These are phyloP conservation scores for Lipophrys pholis DNA, from an alignment of 2,113 vertebrate species.

Conservation along the genomic window DNA sequence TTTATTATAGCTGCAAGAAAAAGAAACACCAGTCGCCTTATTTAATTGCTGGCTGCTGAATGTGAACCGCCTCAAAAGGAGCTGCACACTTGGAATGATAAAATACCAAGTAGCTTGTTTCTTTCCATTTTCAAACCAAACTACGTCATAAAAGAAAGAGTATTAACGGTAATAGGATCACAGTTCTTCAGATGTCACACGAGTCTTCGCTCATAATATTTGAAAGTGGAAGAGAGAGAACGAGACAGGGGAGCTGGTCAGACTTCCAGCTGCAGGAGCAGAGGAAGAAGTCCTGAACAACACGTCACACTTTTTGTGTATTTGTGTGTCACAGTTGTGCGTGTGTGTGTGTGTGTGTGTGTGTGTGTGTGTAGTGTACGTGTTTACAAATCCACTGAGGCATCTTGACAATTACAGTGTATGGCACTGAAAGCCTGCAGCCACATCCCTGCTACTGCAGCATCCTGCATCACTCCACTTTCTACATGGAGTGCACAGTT, in stretches of 20 bases:
- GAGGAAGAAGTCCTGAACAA: constrained; percentile 1
- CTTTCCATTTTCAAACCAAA: not conserved
- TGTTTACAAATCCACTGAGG: constrained; percentile 29
- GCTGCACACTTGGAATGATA: not conserved
- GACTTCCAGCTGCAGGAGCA: constrained; percentile 16
- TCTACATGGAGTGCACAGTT: constrained; percentile 58
- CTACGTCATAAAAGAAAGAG: constrained; percentile 3
- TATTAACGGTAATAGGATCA: constrained; percentile 1
- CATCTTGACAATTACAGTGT: constrained; percentile 76
- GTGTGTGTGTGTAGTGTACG: constrained; percentile 16
- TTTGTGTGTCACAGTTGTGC: constrained; percentile 37
- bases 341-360: constrained; percentile 38
- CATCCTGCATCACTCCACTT: constrained; percentile 66
- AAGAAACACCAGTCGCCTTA: not conserved
- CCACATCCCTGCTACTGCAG: constrained; percentile 65
- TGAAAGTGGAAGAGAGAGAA: not conserved
- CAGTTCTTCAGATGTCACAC: constrained; percentile 16
- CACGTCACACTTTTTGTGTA: constrained; percentile 23
- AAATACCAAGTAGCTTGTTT: not conserved
- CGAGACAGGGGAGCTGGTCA: constrained; percentile 12
- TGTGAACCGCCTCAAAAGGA: no score
- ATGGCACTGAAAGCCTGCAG: constrained; percentile 79
- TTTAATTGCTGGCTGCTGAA: not conserved
- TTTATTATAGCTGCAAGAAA: not conserved
- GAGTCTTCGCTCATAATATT: no score